phyloP scores from a whole-genome alignment of 2,888 invertebrate species.

The Trissolcus japonicus region DNA sequence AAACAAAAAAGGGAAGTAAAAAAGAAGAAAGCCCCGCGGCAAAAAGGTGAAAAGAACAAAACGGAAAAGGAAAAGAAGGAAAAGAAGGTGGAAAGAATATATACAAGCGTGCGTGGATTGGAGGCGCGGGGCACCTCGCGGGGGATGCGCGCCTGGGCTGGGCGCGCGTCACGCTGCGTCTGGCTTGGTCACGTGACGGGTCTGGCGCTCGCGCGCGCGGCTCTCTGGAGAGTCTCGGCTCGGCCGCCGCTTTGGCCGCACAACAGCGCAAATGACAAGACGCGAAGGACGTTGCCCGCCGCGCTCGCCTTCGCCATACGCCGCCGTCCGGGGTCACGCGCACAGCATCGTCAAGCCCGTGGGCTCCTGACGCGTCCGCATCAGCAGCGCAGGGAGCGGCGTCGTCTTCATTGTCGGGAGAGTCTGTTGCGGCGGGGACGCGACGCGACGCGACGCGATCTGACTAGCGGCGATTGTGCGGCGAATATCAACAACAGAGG shows the following conservation, averaged over 20 bases:
- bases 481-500: slow-evolving; percentile 35
- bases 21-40: too few species aligned
- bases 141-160: slow-evolving; percentile 14
- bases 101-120: neutral
- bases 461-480: slow-evolving; percentile 1
- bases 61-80: neutral
- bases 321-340: slow-evolving; percentile 45
- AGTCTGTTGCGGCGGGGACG: slow-evolving; percentile 15
- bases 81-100: neutral
- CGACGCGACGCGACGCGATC: slow-evolving; percentile 14
- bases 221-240: slow-evolving; percentile 39
- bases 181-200: slow-evolving; percentile 46
- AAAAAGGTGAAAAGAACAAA: neutral
- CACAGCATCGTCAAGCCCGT: slow-evolving; percentile 19
- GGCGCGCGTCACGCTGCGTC: slow-evolving; percentile 24
- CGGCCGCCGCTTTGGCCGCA: slow-evolving; percentile 48
- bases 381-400: slow-evolving; percentile 19
- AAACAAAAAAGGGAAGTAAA: too few species aligned
- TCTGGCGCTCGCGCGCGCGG: slow-evolving; percentile 31
- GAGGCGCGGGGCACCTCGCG: slow-evolving; percentile 8
- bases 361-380: slow-evolving; percentile 39
- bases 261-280: slow-evolving; percentile 71
- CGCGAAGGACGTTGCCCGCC: slow-evolving; percentile 68
- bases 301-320: slow-evolving; percentile 37
- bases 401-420: slow-evolving; percentile 7